Evolutionary conservation across 2,113 vertebrate species (phyloP), one percentile per base, ranked within the genome.

Genomic region (Loxodonta africana): DNA sequence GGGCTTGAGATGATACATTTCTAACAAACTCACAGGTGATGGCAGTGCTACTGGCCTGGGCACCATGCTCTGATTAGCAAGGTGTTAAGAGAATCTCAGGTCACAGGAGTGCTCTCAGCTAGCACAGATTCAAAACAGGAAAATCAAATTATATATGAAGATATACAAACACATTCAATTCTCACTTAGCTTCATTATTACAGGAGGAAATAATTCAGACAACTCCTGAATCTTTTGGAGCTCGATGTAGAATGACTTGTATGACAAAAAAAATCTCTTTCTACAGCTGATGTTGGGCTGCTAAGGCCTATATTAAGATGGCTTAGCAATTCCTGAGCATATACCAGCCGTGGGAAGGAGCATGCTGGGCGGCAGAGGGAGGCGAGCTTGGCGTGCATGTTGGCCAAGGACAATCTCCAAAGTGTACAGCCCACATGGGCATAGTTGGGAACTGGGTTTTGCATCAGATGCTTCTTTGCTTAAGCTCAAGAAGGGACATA

Each of bases 161-260:
- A 83, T 73, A 37, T 0, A 57, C 46, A 74, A 88, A 92, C 57
- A 48, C 33, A 46, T 77, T 87, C 25, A 41, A 84, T 71, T 92
- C 28, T 11, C 63, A 37, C 76, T 80, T 82, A 74, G 81, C 87
- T 87, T 86, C 23, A 28, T 25, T n/a, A 14, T 33, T 44, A 93
- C 23, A 76, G 63, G 74, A 78, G 65, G 77, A 95, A 51, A 67
- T 90, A n/a, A 85, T 41, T 44, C 90, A 53, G 25, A 9, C 85
- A 73, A 84, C 18, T 77, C n/a, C 51, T 63, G 67, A n/a, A 37
- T 85, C 83, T 82, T 91, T 82, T 63, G 94, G 37, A 84, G 87
- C 60, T 90, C 62, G 62, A 15, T 88, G 82, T 96, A 41, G 51
- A 96, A 88, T 62, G 51, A 25, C 46, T 92, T 73, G 17, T 91